Evolutionary conservation across 2,888 invertebrate species (phyloP).

Genomic region (Cephus runcator): DNA sequence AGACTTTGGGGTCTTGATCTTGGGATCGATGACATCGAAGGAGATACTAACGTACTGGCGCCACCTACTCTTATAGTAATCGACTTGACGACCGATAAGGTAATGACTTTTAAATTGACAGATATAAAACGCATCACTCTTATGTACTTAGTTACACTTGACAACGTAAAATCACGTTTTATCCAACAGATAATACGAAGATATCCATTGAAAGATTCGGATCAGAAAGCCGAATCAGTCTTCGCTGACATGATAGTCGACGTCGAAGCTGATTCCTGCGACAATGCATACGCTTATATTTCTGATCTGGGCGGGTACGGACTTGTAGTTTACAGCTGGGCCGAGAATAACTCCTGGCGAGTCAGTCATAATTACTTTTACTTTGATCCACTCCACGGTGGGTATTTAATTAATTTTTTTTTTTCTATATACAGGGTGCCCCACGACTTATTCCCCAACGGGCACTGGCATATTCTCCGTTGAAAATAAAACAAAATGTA

Average conservation of each 20-base stretch:
- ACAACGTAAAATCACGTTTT: neutral
- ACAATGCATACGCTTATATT: conserved; percentile 80
- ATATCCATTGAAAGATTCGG: conserved; percentile 75
- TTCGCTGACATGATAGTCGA: conserved; percentile 84
- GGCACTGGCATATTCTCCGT: no score
- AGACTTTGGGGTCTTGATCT: conserved; percentile 86
- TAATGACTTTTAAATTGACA: conserved; percentile 48
- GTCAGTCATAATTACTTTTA: conserved; percentile 85
- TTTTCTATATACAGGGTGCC: no score
- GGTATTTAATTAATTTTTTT: conserved; percentile 11
- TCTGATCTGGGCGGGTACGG: conserved; percentile 83
- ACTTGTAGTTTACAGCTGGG: conserved; percentile 80
- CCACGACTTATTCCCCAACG: no score
- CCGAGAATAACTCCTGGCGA: conserved; percentile 81
- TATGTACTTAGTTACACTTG: neutral
- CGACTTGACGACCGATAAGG: conserved; percentile 79
- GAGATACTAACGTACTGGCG: conserved; percentile 66
- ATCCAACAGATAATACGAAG: conserved; percentile 68
- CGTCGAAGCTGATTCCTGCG: conserved; percentile 75
- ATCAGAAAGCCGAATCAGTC: conserved; percentile 80
- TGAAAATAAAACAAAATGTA: no score
- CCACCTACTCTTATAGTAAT: conserved; percentile 74
- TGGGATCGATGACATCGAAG: conserved; percentile 80
- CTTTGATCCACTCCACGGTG: conserved; percentile 76
- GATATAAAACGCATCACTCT: neutral